Evolutionary conservation across 2,797 vertebrate genomes (phyloP).

Genomic region (Argyrosomus regius): DNA sequence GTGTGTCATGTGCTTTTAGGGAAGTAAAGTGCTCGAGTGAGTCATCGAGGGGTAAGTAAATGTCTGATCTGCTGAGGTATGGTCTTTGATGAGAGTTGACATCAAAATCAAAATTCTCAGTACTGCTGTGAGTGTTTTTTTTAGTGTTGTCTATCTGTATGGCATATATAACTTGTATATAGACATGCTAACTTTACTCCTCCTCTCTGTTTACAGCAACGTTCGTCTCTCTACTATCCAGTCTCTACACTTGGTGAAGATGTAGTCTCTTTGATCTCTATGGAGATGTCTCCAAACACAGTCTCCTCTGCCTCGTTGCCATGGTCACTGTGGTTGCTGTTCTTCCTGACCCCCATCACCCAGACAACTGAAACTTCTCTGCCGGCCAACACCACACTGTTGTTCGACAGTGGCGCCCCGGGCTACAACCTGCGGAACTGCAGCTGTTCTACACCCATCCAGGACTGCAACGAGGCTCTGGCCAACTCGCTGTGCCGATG

Average conservation of each 20-base stretch:
- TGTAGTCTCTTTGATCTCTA: slow-evolving; percentile 62
- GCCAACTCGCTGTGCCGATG: slow-evolving; percentile 79
- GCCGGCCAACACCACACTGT: slow-evolving; percentile 65
- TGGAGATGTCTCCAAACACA: slow-evolving; percentile 72
- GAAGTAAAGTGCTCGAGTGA: slow-evolving; percentile 14
- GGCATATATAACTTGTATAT: not conserved
- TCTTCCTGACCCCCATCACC: slow-evolving; percentile 46
- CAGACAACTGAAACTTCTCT: not conserved
- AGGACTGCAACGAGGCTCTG: slow-evolving; percentile 70
- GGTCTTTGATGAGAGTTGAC: slow-evolving; percentile 1
- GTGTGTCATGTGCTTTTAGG: slow-evolving; percentile 25
- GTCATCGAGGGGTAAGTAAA: slow-evolving; percentile 16
- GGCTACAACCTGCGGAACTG: slow-evolving; percentile 75
- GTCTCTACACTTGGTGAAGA: slow-evolving; percentile 59
- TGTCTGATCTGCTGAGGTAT: slow-evolving; percentile 15
- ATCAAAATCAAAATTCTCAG: not conserved
- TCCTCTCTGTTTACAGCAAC: slow-evolving; percentile 36
- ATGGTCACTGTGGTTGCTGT: slow-evolving; percentile 62
- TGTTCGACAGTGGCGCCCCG: slow-evolving; percentile 69
- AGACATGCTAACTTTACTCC: slow-evolving; percentile 13
- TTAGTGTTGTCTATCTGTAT: not conserved
- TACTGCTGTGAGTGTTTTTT: not conserved
- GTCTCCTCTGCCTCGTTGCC: slow-evolving; percentile 52
- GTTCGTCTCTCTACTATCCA: not conserved
- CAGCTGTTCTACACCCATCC: slow-evolving; percentile 67